Evolutionary conservation across 2,797 vertebrate species (phyloP).

Genomic region (Eupleurogrammus muticus): DNA sequence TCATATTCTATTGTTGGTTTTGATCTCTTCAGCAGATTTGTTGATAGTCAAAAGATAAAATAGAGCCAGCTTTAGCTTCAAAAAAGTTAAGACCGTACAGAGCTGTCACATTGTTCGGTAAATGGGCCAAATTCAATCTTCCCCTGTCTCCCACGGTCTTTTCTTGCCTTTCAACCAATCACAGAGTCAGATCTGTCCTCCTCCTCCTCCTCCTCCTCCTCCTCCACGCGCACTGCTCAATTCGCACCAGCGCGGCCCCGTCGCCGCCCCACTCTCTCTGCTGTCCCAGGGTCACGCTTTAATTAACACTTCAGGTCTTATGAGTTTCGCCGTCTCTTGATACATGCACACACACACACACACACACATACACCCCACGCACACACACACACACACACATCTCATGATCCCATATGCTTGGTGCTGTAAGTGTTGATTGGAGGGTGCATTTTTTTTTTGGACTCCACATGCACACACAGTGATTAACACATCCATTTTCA

Average conservation of each 20-base stretch:
- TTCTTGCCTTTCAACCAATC: conserved; percentile 60
- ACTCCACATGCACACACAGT: conserved; percentile 27
- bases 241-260: conserved; percentile 24
- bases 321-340: conserved; percentile 68
- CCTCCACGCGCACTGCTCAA: conserved; percentile 20
- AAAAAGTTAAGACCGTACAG: conserved; percentile 27
- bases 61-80: conserved; percentile 21
- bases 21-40: conserved; percentile 7
- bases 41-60: conserved; percentile 20
- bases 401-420: conserved; percentile 59
- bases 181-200: conserved; percentile 56
- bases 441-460: conserved; percentile 66
- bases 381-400: conserved; percentile 18
- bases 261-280: conserved; percentile 33
- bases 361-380: conserved; percentile 20
- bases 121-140: conserved; percentile 55
- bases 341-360: conserved; percentile 42
- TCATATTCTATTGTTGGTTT: conserved; percentile 20
- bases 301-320: conserved; percentile 83
- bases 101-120: conserved; percentile 54
- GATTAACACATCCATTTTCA: conserved; percentile 68
- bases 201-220: conserved; percentile 29
- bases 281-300: conserved; percentile 78
- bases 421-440: conserved; percentile 74
- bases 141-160: conserved; percentile 35